Conservation (phyloP, 2,113 vertebrate genomes). For the Tamias sibiricus region DNA sequence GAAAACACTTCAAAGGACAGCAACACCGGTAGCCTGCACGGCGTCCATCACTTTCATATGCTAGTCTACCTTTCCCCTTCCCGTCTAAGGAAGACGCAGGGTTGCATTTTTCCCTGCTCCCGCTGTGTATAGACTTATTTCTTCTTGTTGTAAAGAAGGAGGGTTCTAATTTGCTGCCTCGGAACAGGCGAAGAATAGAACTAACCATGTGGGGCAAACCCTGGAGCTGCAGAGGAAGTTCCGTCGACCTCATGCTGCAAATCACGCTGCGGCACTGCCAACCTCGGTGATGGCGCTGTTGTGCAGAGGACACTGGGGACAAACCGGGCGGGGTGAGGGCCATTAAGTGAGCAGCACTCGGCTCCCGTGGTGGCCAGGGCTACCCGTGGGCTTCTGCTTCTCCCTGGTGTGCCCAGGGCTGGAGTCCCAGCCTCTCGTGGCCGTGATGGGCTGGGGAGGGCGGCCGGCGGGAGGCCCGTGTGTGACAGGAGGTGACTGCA, state of each 20-base stretch:
- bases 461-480: neutral
- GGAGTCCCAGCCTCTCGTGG: neutral
- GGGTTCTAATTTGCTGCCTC: conserved; percentile 32
- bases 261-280: neutral
- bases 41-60: neutral
- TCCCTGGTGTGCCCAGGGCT: neutral
- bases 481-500: neutral
- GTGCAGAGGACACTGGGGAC: neutral
- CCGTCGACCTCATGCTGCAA: neutral
- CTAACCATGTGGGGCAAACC: no score
- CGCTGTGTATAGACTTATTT: conserved; percentile 5
- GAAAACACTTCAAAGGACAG: neutral
- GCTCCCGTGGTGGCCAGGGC: neutral
- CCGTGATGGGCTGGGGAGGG: neutral
- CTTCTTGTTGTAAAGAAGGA: conserved; percentile 11
- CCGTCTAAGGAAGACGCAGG: neutral
- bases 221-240: neutral
- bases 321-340: neutral
- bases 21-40: neutral
- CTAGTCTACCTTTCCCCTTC: neutral
- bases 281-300: neutral
- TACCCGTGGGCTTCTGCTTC: neutral
- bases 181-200: neutral
- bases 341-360: neutral
- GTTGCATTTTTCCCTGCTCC: neutral